These are phyloP conservation scores for Perizoma flavofasciatum DNA, from an alignment of 2,888 invertebrate species.

Conservation along the genomic window DNA sequence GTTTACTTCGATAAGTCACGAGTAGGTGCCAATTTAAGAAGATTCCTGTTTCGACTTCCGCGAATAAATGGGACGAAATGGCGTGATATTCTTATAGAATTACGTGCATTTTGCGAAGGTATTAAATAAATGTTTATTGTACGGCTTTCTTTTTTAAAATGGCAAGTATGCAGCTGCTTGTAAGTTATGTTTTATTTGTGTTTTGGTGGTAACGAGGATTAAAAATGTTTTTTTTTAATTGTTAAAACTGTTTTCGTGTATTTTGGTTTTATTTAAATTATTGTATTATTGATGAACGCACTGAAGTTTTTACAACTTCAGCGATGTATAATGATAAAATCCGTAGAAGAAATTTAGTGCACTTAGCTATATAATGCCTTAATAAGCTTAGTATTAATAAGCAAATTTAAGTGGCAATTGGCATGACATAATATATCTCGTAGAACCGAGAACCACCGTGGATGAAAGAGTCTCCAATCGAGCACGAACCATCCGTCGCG, in stretches of 20 bases:
- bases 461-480: too few species aligned
- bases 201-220: slow-evolving; percentile 9
- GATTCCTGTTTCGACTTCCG: slow-evolving; percentile 33
- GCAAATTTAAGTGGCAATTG: too few species aligned
- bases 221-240: too few species aligned
- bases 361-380: too few species aligned
- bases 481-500: too few species aligned
- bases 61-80: slow-evolving; percentile 29
- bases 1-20: slow-evolving; percentile 64
- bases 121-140: slow-evolving; percentile 14
- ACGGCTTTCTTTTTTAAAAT: slow-evolving; percentile 17
- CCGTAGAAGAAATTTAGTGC: too few species aligned
- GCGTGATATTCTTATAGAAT: slow-evolving; percentile 17
- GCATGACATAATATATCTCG: too few species aligned
- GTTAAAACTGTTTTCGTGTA: too few species aligned
- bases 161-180: slow-evolving; percentile 4
- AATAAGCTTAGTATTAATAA: too few species aligned
- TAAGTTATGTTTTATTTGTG: slow-evolving; percentile 5
- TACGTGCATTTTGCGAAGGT: slow-evolving; percentile 7
- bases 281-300: slow-evolving; percentile 47
- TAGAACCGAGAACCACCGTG: too few species aligned
- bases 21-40: slow-evolving; percentile 49
- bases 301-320: slow-evolving; percentile 32
- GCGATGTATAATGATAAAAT: too few species aligned
- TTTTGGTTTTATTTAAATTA: too few species aligned